Evolutionary conservation across 2,797 vertebrate genomes (phyloP).

Genomic region (Sebastes oblongus): DNA sequence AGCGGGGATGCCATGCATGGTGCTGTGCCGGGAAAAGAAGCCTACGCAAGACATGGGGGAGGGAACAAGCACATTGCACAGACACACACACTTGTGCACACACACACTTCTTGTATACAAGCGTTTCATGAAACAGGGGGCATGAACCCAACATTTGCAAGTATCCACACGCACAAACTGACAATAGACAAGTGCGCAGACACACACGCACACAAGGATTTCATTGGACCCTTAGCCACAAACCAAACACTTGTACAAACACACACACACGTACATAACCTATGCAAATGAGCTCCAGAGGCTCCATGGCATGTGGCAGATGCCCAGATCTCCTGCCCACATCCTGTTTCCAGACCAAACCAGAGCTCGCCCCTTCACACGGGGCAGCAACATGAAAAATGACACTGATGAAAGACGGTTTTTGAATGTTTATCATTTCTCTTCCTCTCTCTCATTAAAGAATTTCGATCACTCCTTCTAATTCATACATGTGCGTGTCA

Average conservation of each 20-base stretch:
- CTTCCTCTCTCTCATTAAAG: constrained; percentile 7
- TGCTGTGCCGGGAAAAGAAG: constrained; percentile 69
- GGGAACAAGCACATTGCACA: constrained; percentile 16
- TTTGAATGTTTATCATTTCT: not conserved
- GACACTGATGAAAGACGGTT: constrained; percentile 25
- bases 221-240: constrained; percentile 36
- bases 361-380: constrained; percentile 65
- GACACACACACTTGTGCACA: constrained; percentile 3
- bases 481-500: not conserved
- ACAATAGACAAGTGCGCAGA: constrained; percentile 15
- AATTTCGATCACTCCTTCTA: not conserved
- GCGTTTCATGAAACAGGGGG: constrained; percentile 21
- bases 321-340: constrained; percentile 77
- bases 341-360: constrained; percentile 75
- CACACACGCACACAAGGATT: constrained; percentile 29
- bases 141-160: constrained; percentile 38
- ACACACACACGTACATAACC: constrained; percentile 29
- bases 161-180: constrained; percentile 12
- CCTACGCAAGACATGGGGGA: constrained; percentile 54
- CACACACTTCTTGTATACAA: constrained; percentile 1
- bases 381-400: constrained; percentile 44
- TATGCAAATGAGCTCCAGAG: constrained; percentile 72
- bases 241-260: constrained; percentile 41
- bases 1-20: constrained; percentile 67
- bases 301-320: constrained; percentile 75